Base-by-base conservation (phyloP, 1,140 invertebrate genomes). In the Geopemphigus sp. region DNA sequence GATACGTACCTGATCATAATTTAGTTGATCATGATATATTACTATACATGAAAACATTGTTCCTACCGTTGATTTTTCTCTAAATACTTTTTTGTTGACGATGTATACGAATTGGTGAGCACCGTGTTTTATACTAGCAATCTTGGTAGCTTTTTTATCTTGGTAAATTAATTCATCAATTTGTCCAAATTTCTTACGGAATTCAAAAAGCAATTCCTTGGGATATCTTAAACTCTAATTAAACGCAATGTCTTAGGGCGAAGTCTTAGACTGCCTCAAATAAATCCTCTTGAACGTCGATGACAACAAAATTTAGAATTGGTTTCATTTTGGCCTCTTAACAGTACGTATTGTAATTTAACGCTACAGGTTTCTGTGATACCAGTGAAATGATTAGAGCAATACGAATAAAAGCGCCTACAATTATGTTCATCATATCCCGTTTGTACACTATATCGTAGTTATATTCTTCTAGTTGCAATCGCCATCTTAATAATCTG, bases 401-500 rank as follows among this genome's bases (percentile, higher is more conserved):
- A 0, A 64, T 64, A 0, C 61, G 17, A 45, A 29, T 64, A 17
- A 64, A 5, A 0, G 63, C 26, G 87, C 86, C 86, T 4, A 85
- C 85, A 19, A 85, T 85, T 14, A 80, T 81, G 81, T 87, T 87
- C 22, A 81, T 1, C 82, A 82, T 84, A 14, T 86, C 85, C 11
- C 82, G 83, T 56, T 82, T 82, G 61, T 84, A 80, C 5, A 63
- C 39, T 3, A 83, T 83, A 47, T 83, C 59, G 59, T 80, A 83
- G 29, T 82, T 57, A 61, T 80, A 80, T 39, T 83, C 83, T 39
- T 64, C 80, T 14, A 83, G 57, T 70, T 56, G 47, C 82, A 17
- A 84, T 84, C 84, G 84, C 87, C 3, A 90, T 83, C 19, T 82
- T 3, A 86, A 83, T 39, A 89, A 82, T 82, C 86, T 82, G 47